phyloP scores from a whole-genome alignment of 2,113 vertebrate species.

The Psilopogon haemacephalus region DNA sequence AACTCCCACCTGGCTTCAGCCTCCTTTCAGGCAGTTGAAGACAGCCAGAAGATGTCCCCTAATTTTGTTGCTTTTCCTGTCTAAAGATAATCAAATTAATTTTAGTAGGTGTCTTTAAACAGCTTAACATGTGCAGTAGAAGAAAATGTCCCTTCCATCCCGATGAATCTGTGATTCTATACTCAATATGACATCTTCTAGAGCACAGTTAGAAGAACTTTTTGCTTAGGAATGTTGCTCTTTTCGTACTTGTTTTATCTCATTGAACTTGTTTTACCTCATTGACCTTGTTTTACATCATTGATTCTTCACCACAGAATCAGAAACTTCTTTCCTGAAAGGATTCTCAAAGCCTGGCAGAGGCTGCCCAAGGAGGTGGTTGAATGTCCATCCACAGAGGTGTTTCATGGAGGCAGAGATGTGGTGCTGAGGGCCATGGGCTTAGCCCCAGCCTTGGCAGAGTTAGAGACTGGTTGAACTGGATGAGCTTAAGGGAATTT shows the following conservation, averaged over 20 bases:
- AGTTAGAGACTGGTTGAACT: too few species aligned
- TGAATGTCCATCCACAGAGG: too few species aligned
- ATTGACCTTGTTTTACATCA: not conserved
- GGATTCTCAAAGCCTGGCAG: too few species aligned
- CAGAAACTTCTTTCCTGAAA: too few species aligned
- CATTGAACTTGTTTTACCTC: not conserved
- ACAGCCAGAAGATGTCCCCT: too few species aligned
- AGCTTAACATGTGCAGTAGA: not conserved
- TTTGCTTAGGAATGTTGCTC: not conserved
- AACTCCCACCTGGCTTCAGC: too few species aligned
- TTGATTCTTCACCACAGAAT: not conserved
- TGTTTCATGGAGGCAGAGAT: too few species aligned
- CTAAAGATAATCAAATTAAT: not conserved
- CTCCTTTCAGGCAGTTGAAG: too few species aligned
- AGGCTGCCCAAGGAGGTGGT: too few species aligned
- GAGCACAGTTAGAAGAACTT: not conserved
- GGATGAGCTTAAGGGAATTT: too few species aligned
- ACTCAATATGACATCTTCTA: not conserved
- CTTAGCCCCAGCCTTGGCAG: too few species aligned
- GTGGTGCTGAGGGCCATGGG: too few species aligned
- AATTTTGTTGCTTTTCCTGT: not conserved
- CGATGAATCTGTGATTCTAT: not conserved
- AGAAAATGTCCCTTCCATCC: not conserved
- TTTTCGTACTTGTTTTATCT: not conserved
- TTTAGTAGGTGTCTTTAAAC: not conserved